Evolutionary conservation across 2,888 invertebrate genomes (phyloP).

Genomic region (Pelosia muscerda): DNA sequence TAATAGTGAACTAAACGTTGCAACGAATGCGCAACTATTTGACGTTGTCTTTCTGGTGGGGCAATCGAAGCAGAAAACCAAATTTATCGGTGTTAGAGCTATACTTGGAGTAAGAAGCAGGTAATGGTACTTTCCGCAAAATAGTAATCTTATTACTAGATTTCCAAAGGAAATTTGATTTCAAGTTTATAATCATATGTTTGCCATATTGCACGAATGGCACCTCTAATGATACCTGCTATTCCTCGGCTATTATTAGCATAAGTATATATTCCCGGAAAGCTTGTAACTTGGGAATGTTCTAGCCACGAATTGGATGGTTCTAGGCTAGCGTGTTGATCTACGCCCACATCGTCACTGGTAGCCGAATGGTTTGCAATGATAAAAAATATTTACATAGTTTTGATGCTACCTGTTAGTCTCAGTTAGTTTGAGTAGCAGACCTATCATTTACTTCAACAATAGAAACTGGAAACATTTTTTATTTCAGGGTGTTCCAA

Average conservation of each 20-base stretch:
- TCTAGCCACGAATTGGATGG: too few relatives aligned
- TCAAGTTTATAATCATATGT: not conserved
- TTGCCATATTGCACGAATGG: too few relatives aligned
- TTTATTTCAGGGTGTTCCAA: conserved; percentile 91
- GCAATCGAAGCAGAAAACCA: conserved; percentile 96
- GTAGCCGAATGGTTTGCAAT: not conserved
- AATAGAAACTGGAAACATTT: not conserved
- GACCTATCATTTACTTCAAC: not conserved
- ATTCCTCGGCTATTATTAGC: not conserved
- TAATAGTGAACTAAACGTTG: conserved; percentile 92
- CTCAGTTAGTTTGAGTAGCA: not conserved
- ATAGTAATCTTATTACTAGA: not conserved
- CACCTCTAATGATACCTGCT: not conserved
- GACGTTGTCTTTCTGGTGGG: conserved; percentile 97
- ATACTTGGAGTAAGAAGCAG: conserved; percentile 96
- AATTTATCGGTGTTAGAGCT: conserved; percentile 96
- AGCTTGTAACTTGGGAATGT: not conserved
- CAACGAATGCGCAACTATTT: conserved; percentile 93
- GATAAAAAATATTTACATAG: not conserved
- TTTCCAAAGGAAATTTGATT: not conserved
- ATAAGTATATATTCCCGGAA: not conserved
- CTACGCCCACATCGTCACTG: not conserved
- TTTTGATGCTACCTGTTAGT: not conserved
- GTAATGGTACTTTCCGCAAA: conserved; percentile 70
- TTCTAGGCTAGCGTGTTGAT: not conserved